Conservation (phyloP, 2,797 vertebrate genomes). For the Fringilla coelebs region DNA sequence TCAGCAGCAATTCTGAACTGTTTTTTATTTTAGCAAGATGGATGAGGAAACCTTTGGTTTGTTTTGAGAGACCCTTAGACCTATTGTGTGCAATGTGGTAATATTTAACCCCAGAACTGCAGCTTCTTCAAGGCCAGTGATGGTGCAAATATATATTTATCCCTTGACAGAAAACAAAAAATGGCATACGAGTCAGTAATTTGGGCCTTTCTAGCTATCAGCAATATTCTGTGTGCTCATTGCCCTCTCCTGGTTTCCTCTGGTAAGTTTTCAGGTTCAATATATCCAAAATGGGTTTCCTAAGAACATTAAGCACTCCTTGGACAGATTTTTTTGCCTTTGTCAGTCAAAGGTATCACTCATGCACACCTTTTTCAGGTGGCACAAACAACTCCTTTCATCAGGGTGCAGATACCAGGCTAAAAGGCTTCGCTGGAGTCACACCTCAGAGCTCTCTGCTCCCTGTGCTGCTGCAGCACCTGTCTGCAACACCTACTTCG, state of each 20-base stretch:
- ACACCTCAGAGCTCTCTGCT: not conserved
- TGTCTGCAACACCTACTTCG: accelerated
- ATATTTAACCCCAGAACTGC: not conserved
- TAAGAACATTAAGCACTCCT: not conserved
- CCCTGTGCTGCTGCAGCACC: not conserved
- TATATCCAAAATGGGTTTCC: not conserved
- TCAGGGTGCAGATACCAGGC: not conserved
- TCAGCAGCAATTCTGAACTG: not conserved
- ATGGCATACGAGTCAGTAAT: not conserved
- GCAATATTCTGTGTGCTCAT: slow-evolving; percentile 37
- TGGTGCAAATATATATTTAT: not conserved
- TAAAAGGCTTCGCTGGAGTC: not conserved
- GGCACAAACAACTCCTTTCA: not conserved
- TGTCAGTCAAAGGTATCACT: not conserved
- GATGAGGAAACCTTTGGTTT: slow-evolving; percentile 11
- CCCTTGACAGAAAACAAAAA: not conserved
- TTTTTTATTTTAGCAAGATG: not conserved
- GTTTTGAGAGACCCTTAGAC: not conserved
- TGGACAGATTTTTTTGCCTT: not conserved
- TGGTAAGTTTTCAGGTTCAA: slow-evolving; percentile 42
- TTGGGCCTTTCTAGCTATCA: not conserved
- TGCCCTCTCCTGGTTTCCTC: slow-evolving; percentile 75
- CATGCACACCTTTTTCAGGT: not conserved
- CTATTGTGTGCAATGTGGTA: not conserved
- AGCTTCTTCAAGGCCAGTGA: not conserved